Evolutionary conservation across 2,797 vertebrate species (phyloP).

Genomic region (Eulemur mongoz): DNA sequence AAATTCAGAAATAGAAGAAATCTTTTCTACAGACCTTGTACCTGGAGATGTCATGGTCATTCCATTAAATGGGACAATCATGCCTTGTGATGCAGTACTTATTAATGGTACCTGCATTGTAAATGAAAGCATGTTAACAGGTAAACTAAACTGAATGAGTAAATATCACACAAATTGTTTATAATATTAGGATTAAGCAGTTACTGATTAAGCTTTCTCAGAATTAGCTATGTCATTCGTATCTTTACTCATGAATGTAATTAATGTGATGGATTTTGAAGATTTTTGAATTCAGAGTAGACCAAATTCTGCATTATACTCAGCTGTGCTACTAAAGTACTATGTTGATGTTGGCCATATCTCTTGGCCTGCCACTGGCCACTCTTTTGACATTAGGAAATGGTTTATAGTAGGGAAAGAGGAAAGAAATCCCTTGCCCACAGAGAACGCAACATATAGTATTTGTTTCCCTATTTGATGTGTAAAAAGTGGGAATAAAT

Average conservation of each 20-base stretch:
- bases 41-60: constrained; percentile 96
- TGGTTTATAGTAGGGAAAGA: not conserved
- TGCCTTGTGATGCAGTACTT: constrained; percentile 98
- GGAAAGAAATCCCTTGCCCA: not conserved
- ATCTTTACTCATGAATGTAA: not conserved
- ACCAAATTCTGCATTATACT: not conserved
- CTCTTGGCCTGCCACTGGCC: not conserved
- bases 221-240: not conserved
- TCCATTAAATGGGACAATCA: constrained; percentile 96
- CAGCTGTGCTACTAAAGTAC: not conserved
- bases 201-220: constrained; percentile 1
- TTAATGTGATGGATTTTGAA: not conserved
- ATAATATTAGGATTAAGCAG: constrained; percentile 4
- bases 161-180: not conserved
- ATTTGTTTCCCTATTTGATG: not conserved
- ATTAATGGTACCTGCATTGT: constrained; percentile 98
- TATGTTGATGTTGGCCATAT: not conserved
- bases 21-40: constrained; percentile 96
- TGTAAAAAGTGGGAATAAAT: constrained; percentile 8
- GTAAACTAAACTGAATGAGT: constrained; percentile 88
- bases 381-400: not conserved
- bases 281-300: not conserved
- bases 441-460: not conserved
- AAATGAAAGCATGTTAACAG: constrained; percentile 99
- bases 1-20: constrained; percentile 92